Percentiles rank a stretch among this genome's conserved stretches.
phyloP scores from a whole-genome alignment of 2,888 invertebrate species.

The Nymphalis polychloros region DNA sequence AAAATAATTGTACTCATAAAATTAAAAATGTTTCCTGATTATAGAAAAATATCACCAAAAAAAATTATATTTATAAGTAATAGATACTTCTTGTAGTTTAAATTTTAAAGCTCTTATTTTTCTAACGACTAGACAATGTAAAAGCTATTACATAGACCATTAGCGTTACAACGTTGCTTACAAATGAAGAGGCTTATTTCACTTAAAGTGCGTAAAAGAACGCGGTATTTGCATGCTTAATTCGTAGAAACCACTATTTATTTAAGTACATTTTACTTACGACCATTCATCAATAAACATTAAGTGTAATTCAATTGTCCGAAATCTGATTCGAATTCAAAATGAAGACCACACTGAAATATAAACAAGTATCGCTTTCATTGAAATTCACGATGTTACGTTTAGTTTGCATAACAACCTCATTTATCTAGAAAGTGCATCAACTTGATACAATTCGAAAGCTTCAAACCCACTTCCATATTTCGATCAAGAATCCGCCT shows the following conservation, averaged over 20 bases:
- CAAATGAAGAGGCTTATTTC: slow-evolving; percentile 18
- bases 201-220: slow-evolving; percentile 14
- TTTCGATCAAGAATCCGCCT: slow-evolving; percentile 69
- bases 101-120: slow-evolving; percentile 11
- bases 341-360: slow-evolving; percentile 47
- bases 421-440: slow-evolving; percentile 78
- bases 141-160: slow-evolving; percentile 18
- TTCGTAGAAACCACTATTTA: slow-evolving; percentile 15
- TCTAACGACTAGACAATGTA: slow-evolving; percentile 14
- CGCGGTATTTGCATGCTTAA: slow-evolving; percentile 12
- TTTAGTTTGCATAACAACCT: slow-evolving; percentile 74
- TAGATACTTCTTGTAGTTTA: neutral
- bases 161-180: slow-evolving; percentile 14
- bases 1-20: neutral
- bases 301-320: slow-evolving; percentile 43
- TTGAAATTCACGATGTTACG: slow-evolving; percentile 76
- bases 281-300: slow-evolving; percentile 43
- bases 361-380: slow-evolving; percentile 60
- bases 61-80: neutral
- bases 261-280: slow-evolving; percentile 29
- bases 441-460: slow-evolving; percentile 71
- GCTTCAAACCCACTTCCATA: slow-evolving; percentile 72
- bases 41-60: slow-evolving; percentile 26
- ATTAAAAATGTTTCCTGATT: slow-evolving; percentile 40
- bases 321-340: slow-evolving; percentile 65